Percentiles rank a stretch among this genome's conserved stretches.
phyloP scores from a whole-genome alignment of 2,113 vertebrate genomes.

The Myiopsitta monachus region DNA sequence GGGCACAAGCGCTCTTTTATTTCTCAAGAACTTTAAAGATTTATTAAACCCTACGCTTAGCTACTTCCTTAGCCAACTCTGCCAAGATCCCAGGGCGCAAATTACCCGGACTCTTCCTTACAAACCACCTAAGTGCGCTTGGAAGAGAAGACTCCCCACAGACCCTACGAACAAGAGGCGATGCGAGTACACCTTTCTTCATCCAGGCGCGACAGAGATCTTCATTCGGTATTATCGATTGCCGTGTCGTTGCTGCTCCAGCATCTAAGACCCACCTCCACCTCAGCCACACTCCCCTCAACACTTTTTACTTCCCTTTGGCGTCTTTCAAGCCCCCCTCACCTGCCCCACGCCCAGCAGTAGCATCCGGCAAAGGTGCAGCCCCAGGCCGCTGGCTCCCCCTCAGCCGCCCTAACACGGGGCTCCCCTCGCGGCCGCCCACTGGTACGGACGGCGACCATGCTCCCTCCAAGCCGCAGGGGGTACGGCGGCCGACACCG shows the following conservation, averaged over 20 bases:
- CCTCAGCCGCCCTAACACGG: neutral
- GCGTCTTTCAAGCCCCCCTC: fast-evolving
- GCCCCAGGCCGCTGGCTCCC: no score
- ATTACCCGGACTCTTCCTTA: neutral
- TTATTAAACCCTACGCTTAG: neutral
- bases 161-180: neutral
- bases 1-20: neutral
- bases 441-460: no score
- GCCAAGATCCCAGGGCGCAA: neutral
- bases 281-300: neutral
- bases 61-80: neutral
- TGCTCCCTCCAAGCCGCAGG: neutral
- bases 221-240: fast-evolving
- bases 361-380: fast-evolving
- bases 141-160: neutral
- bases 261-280: fast-evolving
- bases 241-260: fast-evolving
- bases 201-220: fast-evolving
- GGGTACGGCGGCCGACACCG: neutral
- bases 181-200: neutral
- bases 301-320: no score
- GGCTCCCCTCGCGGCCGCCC: fast-evolving
- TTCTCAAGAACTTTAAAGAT: neutral
- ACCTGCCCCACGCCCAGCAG: neutral
- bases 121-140: neutral